Conservation (phyloP, 2,113 vertebrate species). For the Tyrannus savana region DNA sequence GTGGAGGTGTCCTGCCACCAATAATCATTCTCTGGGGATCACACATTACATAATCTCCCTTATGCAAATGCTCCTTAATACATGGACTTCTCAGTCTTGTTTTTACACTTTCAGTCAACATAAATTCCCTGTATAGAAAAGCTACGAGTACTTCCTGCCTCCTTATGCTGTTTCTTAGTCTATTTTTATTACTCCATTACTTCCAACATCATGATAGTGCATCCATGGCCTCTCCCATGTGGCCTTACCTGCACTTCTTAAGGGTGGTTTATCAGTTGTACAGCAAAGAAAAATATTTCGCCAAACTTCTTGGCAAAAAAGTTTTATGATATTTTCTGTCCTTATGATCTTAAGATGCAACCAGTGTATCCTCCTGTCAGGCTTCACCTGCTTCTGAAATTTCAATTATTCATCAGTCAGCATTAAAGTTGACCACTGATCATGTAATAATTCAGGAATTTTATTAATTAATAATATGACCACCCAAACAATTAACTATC, state of each 20-base stretch:
- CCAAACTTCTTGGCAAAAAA: background rate
- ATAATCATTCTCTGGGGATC: conserved; percentile 57
- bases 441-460: background rate
- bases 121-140: background rate
- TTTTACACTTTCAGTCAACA: conserved; percentile 6
- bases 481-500: background rate
- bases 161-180: background rate
- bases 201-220: background rate
- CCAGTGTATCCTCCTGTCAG: background rate
- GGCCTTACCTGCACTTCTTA: background rate
- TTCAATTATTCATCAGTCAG: background rate
- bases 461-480: background rate
- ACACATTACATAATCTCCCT: conserved; percentile 43
- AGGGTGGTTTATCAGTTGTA: background rate
- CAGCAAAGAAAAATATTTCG: background rate
- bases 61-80: background rate
- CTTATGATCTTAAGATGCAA: background rate
- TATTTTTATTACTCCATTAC: background rate
- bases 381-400: background rate
- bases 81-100: background rate
- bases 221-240: background rate
- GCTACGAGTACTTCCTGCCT: background rate
- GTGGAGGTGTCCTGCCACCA: conserved; percentile 62
- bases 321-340: background rate
- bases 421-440: background rate